These are phyloP conservation scores for Latheticus oryzae DNA, from an alignment of 2,888 invertebrate species.

Conservation along the genomic window DNA sequence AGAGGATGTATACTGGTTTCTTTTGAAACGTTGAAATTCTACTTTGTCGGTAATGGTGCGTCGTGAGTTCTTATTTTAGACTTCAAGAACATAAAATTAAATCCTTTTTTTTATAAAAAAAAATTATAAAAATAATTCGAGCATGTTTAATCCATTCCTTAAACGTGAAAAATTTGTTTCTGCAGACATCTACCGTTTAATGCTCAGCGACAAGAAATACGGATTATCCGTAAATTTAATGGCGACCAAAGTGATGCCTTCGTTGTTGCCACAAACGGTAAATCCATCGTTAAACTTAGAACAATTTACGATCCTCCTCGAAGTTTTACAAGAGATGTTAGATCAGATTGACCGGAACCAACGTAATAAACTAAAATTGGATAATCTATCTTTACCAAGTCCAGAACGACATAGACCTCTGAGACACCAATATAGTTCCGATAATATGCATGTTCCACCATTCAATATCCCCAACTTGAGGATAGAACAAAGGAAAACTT, in stretches of 20 bases:
- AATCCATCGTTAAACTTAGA: constrained; percentile 87
- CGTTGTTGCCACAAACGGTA: constrained; percentile 90
- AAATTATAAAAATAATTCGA: too few species aligned
- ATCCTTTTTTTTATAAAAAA: too few species aligned
- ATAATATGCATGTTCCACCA: constrained; percentile 85
- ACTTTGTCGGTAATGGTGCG: too few species aligned
- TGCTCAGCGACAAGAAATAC: constrained; percentile 91
- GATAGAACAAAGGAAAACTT: constrained; percentile 88
- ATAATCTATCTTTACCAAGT: constrained; percentile 79
- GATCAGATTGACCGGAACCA: constrained; percentile 90
- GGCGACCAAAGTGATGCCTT: constrained; percentile 94
- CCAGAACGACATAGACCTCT: constrained; percentile 81
- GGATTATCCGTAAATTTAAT: constrained; percentile 90
- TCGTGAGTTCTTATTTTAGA: too few species aligned
- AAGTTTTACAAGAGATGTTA: constrained; percentile 93
- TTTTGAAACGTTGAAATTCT: too few species aligned
- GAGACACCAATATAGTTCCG: constrained; percentile 86
- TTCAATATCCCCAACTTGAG: constrained; percentile 91
- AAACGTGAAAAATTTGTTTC: constrained; percentile 36
- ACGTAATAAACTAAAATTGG: constrained; percentile 88
- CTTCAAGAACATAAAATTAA: too few species aligned
- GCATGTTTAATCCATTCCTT: constrained; percentile 4
- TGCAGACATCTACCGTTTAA: constrained; percentile 89
- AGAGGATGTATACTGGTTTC: too few species aligned
- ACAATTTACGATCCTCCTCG: constrained; percentile 82